Percentiles rank a stretch among this genome's conserved stretches.
Conservation (phyloP, 1,140 invertebrate species). For the Drosophila subobscura region DNA sequence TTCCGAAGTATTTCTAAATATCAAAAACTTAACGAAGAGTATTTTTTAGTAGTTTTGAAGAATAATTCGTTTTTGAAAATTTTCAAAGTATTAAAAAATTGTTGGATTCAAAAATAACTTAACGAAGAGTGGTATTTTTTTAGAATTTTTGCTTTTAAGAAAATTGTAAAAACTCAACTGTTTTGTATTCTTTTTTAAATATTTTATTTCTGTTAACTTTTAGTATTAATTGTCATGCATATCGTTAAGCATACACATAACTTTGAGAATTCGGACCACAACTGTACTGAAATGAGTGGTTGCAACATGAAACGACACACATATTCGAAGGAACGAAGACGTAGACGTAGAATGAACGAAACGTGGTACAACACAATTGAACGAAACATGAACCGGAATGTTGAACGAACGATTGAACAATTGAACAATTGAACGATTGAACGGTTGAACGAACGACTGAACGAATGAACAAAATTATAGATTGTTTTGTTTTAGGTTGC, state of each 20-base stretch:
- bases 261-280: no score
- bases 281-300: conserved; percentile 1
- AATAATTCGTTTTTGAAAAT: no score
- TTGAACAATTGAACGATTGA: conserved; percentile 36
- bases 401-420: conserved; percentile 19
- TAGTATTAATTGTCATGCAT: neutral
- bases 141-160: no score
- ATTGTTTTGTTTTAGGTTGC: conserved; percentile 43
- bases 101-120: no score
- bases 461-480: conserved; percentile 46
- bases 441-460: conserved; percentile 38
- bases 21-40: no score
- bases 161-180: no score
- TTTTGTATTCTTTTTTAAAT: no score
- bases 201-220: neutral
- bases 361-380: conserved; percentile 7
- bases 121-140: no score
- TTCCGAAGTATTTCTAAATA: no score
- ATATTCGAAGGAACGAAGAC: conserved; percentile 26
- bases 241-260: neutral
- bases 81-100: no score
- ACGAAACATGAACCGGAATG: conserved; percentile 8
- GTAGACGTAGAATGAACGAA: conserved; percentile 13
- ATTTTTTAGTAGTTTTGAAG: no score
- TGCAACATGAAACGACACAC: conserved; percentile 22